Evolutionary conservation across 35 echinoderm and acorn worm species (phyloP), one percentile per base, ranked within the genome.

Genomic region (Holothuria glaberrima): DNA sequence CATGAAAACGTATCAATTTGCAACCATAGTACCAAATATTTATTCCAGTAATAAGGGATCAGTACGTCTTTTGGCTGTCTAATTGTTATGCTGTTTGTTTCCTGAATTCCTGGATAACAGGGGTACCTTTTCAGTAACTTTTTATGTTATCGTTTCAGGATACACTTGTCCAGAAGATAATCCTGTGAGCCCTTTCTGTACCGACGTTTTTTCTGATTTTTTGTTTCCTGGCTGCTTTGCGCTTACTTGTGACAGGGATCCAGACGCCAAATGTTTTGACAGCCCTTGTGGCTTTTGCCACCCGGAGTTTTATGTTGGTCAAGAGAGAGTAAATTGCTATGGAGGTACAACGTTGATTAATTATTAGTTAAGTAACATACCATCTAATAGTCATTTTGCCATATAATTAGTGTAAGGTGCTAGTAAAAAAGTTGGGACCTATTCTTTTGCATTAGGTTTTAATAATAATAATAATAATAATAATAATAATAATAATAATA

Each of bases 131-230:
- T 65, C 2, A 65, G 12, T 65, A 65, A n/a, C 62, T 4, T 65
- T 12, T 65, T 65, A 65, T 65, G 2, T 21, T 5, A 69, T 69
- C 13, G 3, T 75, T 31, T 9, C 44, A 75, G 71, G 71, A 41
- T 41, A 75, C 24, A 22, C 44, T 75, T 75, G 71, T 21, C 71
- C 71, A 17, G 71, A 75, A n/a, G 71, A 75, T 12, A 38, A 14
- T 45, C 71, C 71, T 3, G 30, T 75, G 26, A 41, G 2, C 5
- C 30, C 71, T 6, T 41, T 75, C 31, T 75, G 71, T 29, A 32
- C 18, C 24, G 22, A 34, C 20, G 30, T 21, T 4, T 22, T 38
- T 10, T 6, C 32, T 38, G 71, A 75, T 41, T 41, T 75, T 21
- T 21, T 75, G 21, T 38, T 75, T 41, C 20, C 20, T 12, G 33